A percentile compares a stretch with the other conserved stretches of the same genome.
Evolutionary conservation across 2,888 invertebrate genomes (phyloP).

Genomic region (Minunthozetes semirufus): DNA sequence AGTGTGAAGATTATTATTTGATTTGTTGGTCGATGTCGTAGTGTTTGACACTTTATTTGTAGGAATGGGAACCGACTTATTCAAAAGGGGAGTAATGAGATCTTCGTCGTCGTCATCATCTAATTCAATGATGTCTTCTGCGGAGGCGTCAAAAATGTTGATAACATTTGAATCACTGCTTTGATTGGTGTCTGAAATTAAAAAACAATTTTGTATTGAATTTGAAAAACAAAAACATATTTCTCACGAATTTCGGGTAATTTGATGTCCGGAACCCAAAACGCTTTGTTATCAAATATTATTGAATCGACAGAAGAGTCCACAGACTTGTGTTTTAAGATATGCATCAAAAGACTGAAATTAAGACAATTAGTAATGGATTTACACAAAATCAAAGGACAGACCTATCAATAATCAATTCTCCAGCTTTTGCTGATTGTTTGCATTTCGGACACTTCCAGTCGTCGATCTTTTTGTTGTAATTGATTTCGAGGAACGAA

Average conservation of each 20-base stretch:
- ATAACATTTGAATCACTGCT: not conserved
- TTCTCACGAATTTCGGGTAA: not conserved
- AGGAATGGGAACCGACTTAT: too few relatives aligned
- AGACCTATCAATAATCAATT: not conserved
- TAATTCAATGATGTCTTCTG: not conserved
- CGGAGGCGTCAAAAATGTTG: not conserved
- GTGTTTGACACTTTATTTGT: not conserved
- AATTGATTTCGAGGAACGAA: not conserved
- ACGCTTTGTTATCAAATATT: not conserved
- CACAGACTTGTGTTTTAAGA: not conserved
- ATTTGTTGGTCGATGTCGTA: not conserved
- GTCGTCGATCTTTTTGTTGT: not conserved
- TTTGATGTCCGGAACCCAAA: constrained; percentile 7
- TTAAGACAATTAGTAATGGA: not conserved
- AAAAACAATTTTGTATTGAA: not conserved
- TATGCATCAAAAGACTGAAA: not conserved
- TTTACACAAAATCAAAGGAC: not conserved
- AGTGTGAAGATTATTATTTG: too few relatives aligned
- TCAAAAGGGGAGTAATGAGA: not conserved
- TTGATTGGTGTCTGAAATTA: not conserved
- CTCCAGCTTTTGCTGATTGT: not conserved
- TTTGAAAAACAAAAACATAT: not conserved
- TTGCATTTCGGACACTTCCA: constrained; percentile 1
- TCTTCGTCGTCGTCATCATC: not conserved
- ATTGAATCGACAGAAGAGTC: not conserved